phyloP scores from a whole-genome alignment of 2,797 vertebrate species.

The Mus spretus region DNA sequence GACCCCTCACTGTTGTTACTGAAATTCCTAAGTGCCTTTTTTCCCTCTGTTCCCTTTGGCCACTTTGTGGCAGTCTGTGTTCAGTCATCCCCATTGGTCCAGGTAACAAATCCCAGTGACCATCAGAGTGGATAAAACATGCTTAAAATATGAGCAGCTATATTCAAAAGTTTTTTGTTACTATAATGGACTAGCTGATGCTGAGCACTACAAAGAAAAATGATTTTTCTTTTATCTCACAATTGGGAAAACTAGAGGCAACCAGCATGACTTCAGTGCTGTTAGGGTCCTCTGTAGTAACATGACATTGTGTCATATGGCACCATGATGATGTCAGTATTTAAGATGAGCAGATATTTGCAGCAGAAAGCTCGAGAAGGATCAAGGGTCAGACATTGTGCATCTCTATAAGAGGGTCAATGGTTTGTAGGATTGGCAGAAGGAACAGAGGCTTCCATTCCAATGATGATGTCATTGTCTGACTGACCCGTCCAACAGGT shows the following conservation, averaged over 20 bases:
- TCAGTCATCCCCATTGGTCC: neutral
- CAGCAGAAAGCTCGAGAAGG: neutral
- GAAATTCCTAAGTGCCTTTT: neutral
- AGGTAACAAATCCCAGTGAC: neutral
- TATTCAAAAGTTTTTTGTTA: neutral
- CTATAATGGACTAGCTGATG: neutral
- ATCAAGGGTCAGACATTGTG: neutral
- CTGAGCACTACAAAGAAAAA: neutral
- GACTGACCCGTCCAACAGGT: too few relatives aligned
- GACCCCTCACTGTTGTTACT: neutral
- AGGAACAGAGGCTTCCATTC: neutral
- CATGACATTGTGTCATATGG: neutral
- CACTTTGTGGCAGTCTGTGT: neutral
- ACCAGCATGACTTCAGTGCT: too few relatives aligned
- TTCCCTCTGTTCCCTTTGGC: neutral
- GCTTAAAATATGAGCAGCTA: neutral
- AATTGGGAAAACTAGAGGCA: neutral
- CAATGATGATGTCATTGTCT: neutral
- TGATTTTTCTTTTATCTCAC: neutral
- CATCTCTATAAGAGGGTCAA: neutral
- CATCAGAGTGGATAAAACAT: neutral
- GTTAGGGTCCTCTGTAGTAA: neutral
- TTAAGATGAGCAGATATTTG: neutral
- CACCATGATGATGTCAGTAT: neutral
- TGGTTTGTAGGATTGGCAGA: neutral